Conservation (phyloP, 2,113 vertebrate genomes). For the Zosterops lateralis region DNA sequence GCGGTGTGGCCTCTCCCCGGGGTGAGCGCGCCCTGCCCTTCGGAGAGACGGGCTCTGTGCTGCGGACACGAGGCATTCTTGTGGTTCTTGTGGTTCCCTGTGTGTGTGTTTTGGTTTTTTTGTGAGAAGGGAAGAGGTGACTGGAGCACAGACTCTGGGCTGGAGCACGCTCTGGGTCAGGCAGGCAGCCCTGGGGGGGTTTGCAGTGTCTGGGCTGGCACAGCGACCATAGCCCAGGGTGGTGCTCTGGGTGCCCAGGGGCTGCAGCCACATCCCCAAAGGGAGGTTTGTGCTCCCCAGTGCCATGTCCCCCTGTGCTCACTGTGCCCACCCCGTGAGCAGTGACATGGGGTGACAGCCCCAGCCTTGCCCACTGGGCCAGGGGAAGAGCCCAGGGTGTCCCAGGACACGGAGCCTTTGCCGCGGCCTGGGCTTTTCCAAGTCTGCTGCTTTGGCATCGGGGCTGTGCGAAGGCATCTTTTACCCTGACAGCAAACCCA, state of each 20-base stretch:
- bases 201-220: background rate
- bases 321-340: accelerated
- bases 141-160: background rate
- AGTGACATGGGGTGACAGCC: accelerated
- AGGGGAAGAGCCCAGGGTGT: background rate
- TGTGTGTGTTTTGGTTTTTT: background rate
- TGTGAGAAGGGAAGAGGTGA: background rate
- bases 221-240: accelerated
- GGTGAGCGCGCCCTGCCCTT: background rate
- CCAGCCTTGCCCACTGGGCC: accelerated
- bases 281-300: accelerated
- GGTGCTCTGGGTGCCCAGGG: background rate
- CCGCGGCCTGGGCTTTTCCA: background rate
- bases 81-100: slow-evolving; percentile 41
- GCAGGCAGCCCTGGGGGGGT: accelerated
- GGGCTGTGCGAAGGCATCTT: slow-evolving; percentile 29
- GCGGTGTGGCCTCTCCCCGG: background rate
- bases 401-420: background rate
- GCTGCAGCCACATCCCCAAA: accelerated
- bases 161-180: accelerated
- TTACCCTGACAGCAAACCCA: slow-evolving; percentile 55
- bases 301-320: accelerated
- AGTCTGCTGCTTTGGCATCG: slow-evolving; percentile 15
- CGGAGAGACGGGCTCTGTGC: background rate
- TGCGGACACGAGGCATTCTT: background rate